These are phyloP conservation scores for Tyto alba DNA, from an alignment of 2,113 vertebrate genomes.

Conservation along the genomic window DNA sequence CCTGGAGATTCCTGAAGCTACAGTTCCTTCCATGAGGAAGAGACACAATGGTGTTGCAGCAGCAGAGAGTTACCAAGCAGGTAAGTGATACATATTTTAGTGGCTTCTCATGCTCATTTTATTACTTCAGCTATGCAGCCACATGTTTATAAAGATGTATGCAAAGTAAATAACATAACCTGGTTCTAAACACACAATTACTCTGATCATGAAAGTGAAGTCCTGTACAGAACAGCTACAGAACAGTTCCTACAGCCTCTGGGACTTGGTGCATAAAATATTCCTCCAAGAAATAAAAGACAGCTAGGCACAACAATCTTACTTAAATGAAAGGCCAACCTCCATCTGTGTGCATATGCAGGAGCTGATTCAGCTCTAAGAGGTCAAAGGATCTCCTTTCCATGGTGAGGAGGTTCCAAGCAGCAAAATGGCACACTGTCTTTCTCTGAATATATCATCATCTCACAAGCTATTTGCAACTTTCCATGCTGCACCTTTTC, in stretches of 20 bases:
- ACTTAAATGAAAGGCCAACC: background rate
- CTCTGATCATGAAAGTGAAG: background rate
- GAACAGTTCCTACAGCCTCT: background rate
- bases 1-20: background rate
- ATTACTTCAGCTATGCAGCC: background rate
- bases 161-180: background rate
- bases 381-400: background rate
- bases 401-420: background rate
- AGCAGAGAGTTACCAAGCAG: background rate
- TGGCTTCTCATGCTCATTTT: background rate
- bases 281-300: background rate
- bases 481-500: background rate
- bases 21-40: background rate
- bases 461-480: background rate
- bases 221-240: background rate
- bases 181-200: background rate
- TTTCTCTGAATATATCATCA: background rate
- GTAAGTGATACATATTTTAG: background rate
- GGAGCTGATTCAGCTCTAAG: background rate
- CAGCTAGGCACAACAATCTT: background rate
- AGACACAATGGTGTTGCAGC: background rate
- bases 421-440: background rate
- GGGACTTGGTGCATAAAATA: background rate
- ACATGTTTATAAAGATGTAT: background rate
- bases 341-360: background rate